These are phyloP conservation scores for Lytechinus variegatus DNA, from an alignment of 35 echinoderm and acorn worm genomes.

Conservation along the genomic window DNA sequence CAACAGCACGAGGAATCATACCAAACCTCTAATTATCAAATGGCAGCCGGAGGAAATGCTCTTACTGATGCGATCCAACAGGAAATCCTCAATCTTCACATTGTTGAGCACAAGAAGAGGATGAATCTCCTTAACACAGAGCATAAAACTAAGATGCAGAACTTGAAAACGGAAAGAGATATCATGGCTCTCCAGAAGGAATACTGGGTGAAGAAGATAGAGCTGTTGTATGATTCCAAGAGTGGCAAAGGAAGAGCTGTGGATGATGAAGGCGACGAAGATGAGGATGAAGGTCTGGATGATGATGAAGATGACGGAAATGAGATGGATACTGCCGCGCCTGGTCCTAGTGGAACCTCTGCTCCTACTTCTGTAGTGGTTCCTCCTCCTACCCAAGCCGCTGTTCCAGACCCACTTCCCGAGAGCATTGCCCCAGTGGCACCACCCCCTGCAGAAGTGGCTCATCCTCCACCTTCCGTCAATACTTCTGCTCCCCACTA, in stretches of 20 bases:
- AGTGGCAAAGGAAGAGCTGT: background rate
- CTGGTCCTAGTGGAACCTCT: conserved; percentile 11
- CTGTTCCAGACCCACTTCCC: background rate
- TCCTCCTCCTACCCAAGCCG: background rate
- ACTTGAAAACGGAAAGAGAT: conserved; percentile 5
- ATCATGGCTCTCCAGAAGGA: conserved; percentile 35
- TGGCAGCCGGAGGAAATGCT: background rate
- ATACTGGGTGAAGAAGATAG: conserved; percentile 22
- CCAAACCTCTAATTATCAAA: background rate
- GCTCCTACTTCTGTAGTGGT: conserved; percentile 24
- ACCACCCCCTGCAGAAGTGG: background rate
- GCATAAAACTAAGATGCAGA: conserved; percentile 30
- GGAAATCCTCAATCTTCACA: conserved; percentile 25
- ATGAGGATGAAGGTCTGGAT: background rate
- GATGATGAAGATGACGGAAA: background rate
- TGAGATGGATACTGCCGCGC: background rate
- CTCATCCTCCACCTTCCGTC: background rate
- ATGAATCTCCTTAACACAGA: background rate
- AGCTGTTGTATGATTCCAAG: background rate
- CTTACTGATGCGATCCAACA: background rate
- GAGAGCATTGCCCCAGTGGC: background rate
- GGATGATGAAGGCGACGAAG: conserved; percentile 12
- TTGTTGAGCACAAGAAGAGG: conserved; percentile 29
- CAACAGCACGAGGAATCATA: background rate
- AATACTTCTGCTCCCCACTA: background rate